phyloP scores from a whole-genome alignment of 2,888 invertebrate species.

The Psococerastis gibbosa region DNA sequence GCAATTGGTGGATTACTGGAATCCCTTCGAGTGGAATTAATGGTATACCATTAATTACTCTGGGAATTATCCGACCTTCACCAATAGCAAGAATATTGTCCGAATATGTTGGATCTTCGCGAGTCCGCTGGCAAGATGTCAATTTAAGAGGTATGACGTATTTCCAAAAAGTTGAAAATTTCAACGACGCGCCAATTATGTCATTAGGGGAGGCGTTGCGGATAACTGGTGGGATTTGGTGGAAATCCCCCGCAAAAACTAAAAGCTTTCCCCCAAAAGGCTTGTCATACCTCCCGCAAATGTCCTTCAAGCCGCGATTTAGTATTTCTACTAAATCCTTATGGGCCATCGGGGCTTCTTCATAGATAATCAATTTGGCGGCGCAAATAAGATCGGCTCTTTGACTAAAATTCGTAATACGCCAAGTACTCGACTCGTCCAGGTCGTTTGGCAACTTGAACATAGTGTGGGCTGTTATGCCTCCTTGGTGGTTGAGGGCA shows the following conservation, averaged over 20 bases:
- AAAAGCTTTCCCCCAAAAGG: constrained; percentile 12
- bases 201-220: background rate
- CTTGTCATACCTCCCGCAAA: constrained; percentile 7
- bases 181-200: constrained; percentile 9
- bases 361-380: constrained; percentile 13
- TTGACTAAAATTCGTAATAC: constrained; percentile 12
- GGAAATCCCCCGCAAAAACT: constrained; percentile 14
- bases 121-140: constrained; percentile 6
- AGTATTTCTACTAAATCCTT: constrained; percentile 12
- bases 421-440: constrained; percentile 12
- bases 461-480: constrained; percentile 14
- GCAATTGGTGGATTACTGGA: background rate
- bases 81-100: constrained; percentile 10
- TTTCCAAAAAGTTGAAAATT: constrained; percentile 1
- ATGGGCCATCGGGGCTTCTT: constrained; percentile 14
- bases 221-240: constrained; percentile 13
- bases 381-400: constrained; percentile 13
- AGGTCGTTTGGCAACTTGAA: constrained; percentile 14
- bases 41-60: no score
- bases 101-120: background rate
- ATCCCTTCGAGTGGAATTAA: constrained; percentile 6
- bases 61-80: no score
- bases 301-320: constrained; percentile 12
- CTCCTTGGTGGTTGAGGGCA: no score
- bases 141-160: background rate